A percentile compares a stretch with the other conserved stretches of the same genome.
These are phyloP conservation scores for Camponotus vicinus DNA, from an alignment of 1,140 invertebrate genomes.

Conservation along the genomic window DNA sequence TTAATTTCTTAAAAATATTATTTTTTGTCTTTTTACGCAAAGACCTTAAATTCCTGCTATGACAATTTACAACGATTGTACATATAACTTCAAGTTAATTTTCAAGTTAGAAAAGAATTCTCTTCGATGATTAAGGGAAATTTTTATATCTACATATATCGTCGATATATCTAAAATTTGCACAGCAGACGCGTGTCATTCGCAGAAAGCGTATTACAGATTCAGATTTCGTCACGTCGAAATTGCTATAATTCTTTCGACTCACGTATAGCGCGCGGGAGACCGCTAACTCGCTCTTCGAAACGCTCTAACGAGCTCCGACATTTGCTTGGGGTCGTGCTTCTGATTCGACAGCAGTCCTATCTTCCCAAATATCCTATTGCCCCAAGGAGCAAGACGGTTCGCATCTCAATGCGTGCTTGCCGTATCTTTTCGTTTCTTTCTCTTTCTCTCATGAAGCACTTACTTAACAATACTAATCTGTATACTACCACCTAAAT, in stretches of 20 bases:
- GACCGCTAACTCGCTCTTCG: constrained; percentile 74
- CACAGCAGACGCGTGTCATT: constrained; percentile 60
- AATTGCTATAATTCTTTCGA: constrained; percentile 83
- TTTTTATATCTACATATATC: background rate
- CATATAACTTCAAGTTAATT: background rate
- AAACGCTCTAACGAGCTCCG: constrained; percentile 82
- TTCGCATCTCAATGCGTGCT: background rate
- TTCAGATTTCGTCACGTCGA: constrained; percentile 69
- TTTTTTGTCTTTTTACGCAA: background rate
- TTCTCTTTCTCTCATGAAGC: background rate
- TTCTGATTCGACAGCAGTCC: constrained; percentile 56
- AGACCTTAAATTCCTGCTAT: background rate
- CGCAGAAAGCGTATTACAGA: constrained; percentile 68
- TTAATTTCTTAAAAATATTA: background rate
- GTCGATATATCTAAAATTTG: constrained; percentile 13
- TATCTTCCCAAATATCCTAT: constrained; percentile 11
- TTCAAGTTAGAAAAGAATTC: background rate
- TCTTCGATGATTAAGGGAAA: background rate
- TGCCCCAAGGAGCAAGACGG: background rate
- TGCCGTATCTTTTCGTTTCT: background rate
- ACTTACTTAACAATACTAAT: background rate
- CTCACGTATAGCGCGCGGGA: constrained; percentile 77
- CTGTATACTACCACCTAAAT: background rate
- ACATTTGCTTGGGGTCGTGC: constrained; percentile 79
- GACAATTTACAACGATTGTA: background rate